Evolutionary conservation across 2,113 vertebrate species (phyloP), one percentile per base, ranked within the genome.

Genomic region (Vidua chalybeata): DNA sequence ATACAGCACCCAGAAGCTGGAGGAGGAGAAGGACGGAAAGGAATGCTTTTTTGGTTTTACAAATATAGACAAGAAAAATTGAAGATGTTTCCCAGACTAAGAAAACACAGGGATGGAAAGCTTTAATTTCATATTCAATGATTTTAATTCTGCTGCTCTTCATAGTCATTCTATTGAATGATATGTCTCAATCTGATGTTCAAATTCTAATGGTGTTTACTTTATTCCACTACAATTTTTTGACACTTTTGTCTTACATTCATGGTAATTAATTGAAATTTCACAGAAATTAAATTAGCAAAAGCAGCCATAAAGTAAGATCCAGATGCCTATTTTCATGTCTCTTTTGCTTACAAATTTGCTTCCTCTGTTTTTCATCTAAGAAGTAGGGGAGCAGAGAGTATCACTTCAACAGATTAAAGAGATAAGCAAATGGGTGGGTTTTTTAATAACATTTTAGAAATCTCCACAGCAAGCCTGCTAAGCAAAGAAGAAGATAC

Each of bases 21-120:
- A 6, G 8, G 33, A 69, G 10, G 15, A 67, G 17, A 8, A 77
- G 9, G 30, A 71, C 0, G 0, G 24, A 85, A 86, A 73, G 4
- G 3, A 6, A 9, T 37, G 6, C 4, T 74, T 48, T 41, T 22
- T 35, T 66, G 11, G 8, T 89, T 84, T 88, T 66, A 41, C 4
- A 30, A 23, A 45, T 37, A 68, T 2, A 66, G 18, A 77, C 12
- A 41, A 20, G 26, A 84, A 76, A 85, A 54, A 45, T 6, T 54
- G 41, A 73, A 52, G 16, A 67, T 49, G 13, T 19, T 56, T 73
- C 31, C 15, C 22, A 62, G 46, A 80, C 17, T 49, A 64, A 49
- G 72, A 73, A 93, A 88, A 84, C 17, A 62, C 6, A 55, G 19
- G 4, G 15, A 27, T 41, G 11, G 10, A 77, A 90, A 94, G 19